Percentiles rank a stretch among this genome's conserved stretches.
phyloP scores from a whole-genome alignment of 2,113 vertebrate species.

The Cyprinus carpio region DNA sequence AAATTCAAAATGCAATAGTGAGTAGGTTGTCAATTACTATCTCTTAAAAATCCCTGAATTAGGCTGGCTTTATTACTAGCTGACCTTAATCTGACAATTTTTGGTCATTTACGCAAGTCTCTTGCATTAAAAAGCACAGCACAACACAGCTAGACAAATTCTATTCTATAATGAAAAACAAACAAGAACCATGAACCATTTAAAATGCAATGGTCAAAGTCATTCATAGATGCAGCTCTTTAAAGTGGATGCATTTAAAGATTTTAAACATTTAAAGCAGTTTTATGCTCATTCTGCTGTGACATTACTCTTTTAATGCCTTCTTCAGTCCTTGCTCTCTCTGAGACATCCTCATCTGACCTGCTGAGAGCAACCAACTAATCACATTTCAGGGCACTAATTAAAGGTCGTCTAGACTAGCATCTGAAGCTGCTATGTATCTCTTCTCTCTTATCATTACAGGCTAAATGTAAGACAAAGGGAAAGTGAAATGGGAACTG shows the following conservation, averaged over 20 bases:
- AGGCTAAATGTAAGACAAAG: neutral
- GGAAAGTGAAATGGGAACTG: neutral
- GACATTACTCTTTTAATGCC: too few relatives aligned
- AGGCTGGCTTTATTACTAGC: neutral
- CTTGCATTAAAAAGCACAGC: neutral
- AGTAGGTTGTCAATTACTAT: too few relatives aligned
- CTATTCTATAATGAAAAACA: neutral
- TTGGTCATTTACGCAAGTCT: neutral
- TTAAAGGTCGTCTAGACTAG: neutral
- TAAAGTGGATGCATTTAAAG: too few relatives aligned
- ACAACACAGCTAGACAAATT: neutral
- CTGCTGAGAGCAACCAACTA: slow-evolving; percentile 5
- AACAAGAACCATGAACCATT: too few relatives aligned
- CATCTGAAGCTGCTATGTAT: neutral
- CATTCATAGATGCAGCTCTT: too few relatives aligned
- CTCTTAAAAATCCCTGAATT: neutral
- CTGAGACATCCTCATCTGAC: slow-evolving; percentile 17
- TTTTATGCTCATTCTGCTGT: too few relatives aligned
- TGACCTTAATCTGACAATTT: neutral
- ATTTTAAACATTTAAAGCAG: too few relatives aligned
- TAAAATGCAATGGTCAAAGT: neutral
- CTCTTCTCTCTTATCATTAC: neutral
- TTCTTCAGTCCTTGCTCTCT: neutral
- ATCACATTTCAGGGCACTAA: neutral
- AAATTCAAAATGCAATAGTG: neutral